phyloP scores from a whole-genome alignment of 2,797 vertebrate genomes.

The Helostoma temminkii region DNA sequence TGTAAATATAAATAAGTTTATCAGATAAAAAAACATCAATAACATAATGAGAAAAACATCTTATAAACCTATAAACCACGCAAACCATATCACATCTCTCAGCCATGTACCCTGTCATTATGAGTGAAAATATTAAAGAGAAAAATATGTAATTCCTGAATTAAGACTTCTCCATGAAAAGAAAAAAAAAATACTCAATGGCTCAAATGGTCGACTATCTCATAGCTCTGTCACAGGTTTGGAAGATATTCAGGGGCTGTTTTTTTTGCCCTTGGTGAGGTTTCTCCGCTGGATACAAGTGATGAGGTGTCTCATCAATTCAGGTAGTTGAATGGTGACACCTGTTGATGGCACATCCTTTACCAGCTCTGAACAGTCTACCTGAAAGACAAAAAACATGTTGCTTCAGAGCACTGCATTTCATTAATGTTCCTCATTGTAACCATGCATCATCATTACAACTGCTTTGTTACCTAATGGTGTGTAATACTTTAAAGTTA shows the following conservation, averaged over 20 bases:
- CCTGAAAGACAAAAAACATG: slow-evolving; percentile 42
- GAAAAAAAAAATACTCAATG: neutral
- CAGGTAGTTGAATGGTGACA: rapidly evolving
- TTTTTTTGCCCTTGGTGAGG: rapidly evolving
- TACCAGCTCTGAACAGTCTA: neutral
- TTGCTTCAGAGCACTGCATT: neutral
- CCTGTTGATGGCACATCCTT: rapidly evolving
- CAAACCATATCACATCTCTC: neutral
- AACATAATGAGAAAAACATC: neutral
- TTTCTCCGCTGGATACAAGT: neutral
- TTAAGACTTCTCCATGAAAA: neutral
- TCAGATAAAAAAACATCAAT: neutral
- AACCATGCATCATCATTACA: no score
- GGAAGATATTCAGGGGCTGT: neutral
- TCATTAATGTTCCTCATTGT: neutral
- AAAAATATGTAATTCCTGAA: neutral
- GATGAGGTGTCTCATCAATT: rapidly evolving
- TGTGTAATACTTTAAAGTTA: neutral
- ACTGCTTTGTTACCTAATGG: no score
- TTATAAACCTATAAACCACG: neutral
- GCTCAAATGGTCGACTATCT: neutral
- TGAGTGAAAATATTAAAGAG: neutral
- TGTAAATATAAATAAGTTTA: neutral
- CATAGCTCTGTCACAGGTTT: neutral
- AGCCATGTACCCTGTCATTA: neutral